These are phyloP conservation scores for Nannoperca australis DNA, from an alignment of 2,797 vertebrate genomes.

Conservation along the genomic window DNA sequence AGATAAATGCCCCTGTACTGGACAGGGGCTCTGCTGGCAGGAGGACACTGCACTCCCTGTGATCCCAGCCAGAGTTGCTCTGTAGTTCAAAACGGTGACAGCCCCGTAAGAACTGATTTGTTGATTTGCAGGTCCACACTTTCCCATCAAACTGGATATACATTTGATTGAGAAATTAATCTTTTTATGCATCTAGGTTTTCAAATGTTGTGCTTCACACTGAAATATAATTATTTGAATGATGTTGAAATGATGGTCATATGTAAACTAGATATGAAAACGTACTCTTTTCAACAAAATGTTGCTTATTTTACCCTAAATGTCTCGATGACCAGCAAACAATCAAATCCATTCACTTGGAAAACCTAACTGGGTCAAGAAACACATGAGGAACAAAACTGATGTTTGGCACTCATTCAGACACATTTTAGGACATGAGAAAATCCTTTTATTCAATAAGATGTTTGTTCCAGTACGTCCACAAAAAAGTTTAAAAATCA, in stretches of 20 bases:
- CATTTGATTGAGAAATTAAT: not conserved
- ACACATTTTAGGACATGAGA: not conserved
- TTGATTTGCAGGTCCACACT: slow-evolving; percentile 21
- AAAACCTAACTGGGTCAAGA: not conserved
- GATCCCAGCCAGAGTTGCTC: slow-evolving; percentile 68
- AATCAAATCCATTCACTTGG: not conserved
- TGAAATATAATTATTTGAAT: not conserved
- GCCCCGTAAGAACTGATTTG: slow-evolving; percentile 25
- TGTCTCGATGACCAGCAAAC: not conserved
- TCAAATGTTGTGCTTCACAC: not conserved
- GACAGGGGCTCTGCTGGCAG: slow-evolving; percentile 77
- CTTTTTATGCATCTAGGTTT: not conserved
- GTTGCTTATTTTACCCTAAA: not conserved
- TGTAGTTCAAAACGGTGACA: slow-evolving; percentile 43
- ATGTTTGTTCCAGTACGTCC: not conserved
- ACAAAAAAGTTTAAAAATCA: slow-evolving; percentile 7
- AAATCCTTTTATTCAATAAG: not conserved
- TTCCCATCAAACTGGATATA: not conserved
- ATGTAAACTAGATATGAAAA: not conserved
- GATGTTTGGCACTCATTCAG: not conserved
- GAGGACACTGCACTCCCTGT: slow-evolving; percentile 75
- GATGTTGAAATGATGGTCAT: not conserved
- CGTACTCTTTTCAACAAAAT: not conserved
- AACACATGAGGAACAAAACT: not conserved
- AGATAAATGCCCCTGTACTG: slow-evolving; percentile 83